A percentile compares a stretch with the other conserved stretches of the same genome.
phyloP scores from a whole-genome alignment of 2,113 vertebrate species.

The Chaetops frenatus region DNA sequence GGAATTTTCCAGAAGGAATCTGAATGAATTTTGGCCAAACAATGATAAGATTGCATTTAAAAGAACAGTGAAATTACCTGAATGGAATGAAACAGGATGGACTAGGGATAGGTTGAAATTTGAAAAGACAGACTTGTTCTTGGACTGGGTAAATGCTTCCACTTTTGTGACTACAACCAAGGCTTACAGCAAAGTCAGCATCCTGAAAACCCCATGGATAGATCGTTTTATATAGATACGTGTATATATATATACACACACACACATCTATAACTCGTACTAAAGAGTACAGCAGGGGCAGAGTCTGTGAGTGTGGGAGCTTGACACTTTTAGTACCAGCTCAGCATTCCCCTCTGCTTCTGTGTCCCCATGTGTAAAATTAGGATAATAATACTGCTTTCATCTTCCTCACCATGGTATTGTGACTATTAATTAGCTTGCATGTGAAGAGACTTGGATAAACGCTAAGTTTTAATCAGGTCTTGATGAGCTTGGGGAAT shows the following conservation, averaged over 20 bases:
- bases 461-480: conserved; percentile 9
- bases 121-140: not conserved
- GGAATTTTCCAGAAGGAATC: not conserved
- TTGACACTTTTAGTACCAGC: not conserved
- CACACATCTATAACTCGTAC: not conserved
- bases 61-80: not conserved
- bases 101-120: not conserved
- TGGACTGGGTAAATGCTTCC: not conserved
- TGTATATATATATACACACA: no score
- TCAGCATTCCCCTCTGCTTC: not conserved
- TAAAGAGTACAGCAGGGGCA: not conserved
- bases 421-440: conserved; percentile 13
- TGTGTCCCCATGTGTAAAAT: conserved; percentile 12
- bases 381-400: conserved; percentile 24
- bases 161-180: not conserved
- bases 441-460: not conserved
- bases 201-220: not conserved
- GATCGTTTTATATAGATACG: not conserved
- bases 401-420: not conserved
- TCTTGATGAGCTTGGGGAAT: not conserved
- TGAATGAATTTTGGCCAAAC: not conserved
- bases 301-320: not conserved
- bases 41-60: not conserved
- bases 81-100: not conserved
- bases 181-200: not conserved